phyloP scores from a whole-genome alignment of 2,888 invertebrate species.

The Pemphredon lugubris region DNA sequence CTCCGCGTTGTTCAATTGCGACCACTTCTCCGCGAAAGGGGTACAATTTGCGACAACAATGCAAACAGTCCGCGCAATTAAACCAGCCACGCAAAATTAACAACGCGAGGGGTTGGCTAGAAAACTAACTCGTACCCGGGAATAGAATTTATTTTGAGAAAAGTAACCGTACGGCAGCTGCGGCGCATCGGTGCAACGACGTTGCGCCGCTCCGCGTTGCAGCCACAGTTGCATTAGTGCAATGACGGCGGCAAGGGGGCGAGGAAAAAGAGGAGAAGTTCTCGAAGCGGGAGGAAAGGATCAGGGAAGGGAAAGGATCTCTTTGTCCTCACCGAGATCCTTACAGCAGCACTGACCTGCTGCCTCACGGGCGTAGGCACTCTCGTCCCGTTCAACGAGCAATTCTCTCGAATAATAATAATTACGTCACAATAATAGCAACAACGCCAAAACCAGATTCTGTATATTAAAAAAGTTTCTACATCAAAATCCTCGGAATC shows the following conservation, averaged over 20 bases:
- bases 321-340: constrained; percentile 70
- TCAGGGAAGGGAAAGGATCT: constrained; percentile 64
- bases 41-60: no score
- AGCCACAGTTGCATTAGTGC: constrained; percentile 57
- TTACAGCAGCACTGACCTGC: constrained; percentile 71
- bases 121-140: no score
- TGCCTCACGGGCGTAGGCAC: constrained; percentile 67
- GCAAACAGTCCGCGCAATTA: no score
- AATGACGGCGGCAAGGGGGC: constrained; percentile 54
- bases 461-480: no score
- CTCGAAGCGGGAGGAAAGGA: constrained; percentile 54
- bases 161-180: constrained; percentile 55
- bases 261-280: constrained; percentile 21
- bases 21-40: no score
- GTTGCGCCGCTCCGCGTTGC: constrained; percentile 42
- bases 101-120: no score
- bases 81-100: no score
- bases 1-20: no score
- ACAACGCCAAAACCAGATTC: no score
- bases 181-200: constrained; percentile 47
- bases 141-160: background rate
- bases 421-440: no score
- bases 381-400: constrained; percentile 14
- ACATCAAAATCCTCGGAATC: no score
- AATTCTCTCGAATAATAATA: no score